Evolutionary conservation across 1,140 invertebrate genomes (phyloP).

Genomic region (Pogonus chalceus): DNA sequence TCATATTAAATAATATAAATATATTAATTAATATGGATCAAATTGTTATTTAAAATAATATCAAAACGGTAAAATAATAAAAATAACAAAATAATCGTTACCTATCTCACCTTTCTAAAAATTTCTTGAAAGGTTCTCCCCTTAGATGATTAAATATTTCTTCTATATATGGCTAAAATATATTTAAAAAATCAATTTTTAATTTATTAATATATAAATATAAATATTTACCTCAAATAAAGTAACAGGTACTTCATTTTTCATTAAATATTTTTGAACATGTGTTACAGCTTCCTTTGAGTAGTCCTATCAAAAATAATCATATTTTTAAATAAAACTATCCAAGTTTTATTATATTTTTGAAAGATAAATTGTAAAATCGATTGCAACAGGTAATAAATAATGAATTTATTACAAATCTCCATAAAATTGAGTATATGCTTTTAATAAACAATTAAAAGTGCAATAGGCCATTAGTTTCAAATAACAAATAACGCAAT

Average conservation of each 20-base stretch:
- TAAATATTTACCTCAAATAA: slow-evolving; percentile 81
- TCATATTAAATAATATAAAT: slow-evolving; percentile 15
- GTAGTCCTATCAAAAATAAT: slow-evolving; percentile 74
- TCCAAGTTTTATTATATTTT: no score
- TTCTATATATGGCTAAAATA: slow-evolving; percentile 87
- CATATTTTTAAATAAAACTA: neutral
- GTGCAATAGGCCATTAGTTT: no score
- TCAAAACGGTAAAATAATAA: slow-evolving; percentile 9
- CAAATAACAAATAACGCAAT: no score
- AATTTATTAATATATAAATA: slow-evolving; percentile 14
- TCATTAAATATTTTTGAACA: slow-evolving; percentile 95
- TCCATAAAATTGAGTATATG: no score
- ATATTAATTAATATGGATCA: slow-evolving; percentile 18
- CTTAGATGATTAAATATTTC: slow-evolving; percentile 97
- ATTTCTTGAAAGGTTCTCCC: slow-evolving; percentile 93
- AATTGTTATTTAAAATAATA: slow-evolving; percentile 12
- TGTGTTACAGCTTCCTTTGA: slow-evolving; percentile 91
- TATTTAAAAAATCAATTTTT: slow-evolving; percentile 18
- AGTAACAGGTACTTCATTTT: slow-evolving; percentile 91
- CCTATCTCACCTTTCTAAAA: slow-evolving; percentile 82
- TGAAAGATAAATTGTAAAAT: no score
- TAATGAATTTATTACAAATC: no score
- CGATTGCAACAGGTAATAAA: no score
- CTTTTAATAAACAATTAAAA: no score
- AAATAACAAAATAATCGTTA: slow-evolving; percentile 17